Conservation (phyloP, 2,797 vertebrate genomes). For the Sebastes diaconus region DNA sequence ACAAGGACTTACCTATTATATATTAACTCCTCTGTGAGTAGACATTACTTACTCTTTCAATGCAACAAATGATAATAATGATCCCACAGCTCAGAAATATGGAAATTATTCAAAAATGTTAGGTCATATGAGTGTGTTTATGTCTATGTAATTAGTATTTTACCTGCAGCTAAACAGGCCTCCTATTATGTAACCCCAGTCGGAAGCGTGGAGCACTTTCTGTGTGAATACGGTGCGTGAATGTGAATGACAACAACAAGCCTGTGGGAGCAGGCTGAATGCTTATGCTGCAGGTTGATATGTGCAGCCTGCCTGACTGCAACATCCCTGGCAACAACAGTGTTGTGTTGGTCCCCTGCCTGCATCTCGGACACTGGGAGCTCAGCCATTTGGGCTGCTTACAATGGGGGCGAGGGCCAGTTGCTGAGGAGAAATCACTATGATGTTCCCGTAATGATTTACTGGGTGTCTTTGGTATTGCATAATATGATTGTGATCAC, state of each 20-base stretch:
- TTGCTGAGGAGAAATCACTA: conserved; percentile 28
- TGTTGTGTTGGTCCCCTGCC: conserved; percentile 70
- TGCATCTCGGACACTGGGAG: conserved; percentile 47
- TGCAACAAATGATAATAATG: background rate
- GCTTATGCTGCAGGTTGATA: conserved; percentile 44
- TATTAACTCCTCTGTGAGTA: background rate
- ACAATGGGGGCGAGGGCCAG: conserved; percentile 5
- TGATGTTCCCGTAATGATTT: conserved; percentile 15
- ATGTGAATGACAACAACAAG: conserved; percentile 40
- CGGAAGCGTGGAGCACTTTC: conserved; percentile 12
- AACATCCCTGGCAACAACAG: conserved; percentile 59
- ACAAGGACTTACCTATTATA: background rate
- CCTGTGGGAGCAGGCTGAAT: conserved; percentile 21
- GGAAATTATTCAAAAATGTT: background rate
- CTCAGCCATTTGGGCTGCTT: conserved; percentile 53
- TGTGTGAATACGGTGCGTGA: background rate
- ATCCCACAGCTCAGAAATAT: background rate
- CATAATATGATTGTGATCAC: background rate
- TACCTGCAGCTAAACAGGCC: conserved; percentile 3
- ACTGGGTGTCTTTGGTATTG: background rate
- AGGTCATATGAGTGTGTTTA: background rate
- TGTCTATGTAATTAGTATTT: background rate
- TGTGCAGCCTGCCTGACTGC: conserved; percentile 30
- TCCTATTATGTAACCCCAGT: conserved; percentile 35
- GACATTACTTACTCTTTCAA: background rate